Evolutionary conservation across 2,113 vertebrate genomes (phyloP).

Genomic region (Alligator mississippiensis): DNA sequence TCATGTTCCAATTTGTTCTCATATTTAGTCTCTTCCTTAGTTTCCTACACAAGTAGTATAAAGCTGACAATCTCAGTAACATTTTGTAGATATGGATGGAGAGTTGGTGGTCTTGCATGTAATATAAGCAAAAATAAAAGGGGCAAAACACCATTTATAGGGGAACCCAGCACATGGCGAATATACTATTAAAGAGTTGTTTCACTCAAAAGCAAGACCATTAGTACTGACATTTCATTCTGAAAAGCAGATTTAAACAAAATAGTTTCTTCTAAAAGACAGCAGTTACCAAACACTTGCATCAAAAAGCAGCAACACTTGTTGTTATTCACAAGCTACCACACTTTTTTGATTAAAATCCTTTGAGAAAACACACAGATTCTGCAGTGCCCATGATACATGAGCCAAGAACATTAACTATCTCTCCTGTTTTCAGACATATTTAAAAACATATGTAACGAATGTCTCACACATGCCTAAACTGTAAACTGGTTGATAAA

Average conservation of each 20-base stretch:
- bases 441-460: too few species aligned
- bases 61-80: slow-evolving; percentile 19
- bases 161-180: neutral
- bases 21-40: slow-evolving; percentile 32
- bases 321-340: neutral
- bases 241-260: slow-evolving; percentile 23
- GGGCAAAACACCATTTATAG: neutral
- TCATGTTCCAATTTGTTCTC: slow-evolving; percentile 60
- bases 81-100: neutral
- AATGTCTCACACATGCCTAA: too few species aligned
- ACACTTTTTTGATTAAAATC: neutral
- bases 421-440: neutral
- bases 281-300: slow-evolving; percentile 1
- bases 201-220: slow-evolving; percentile 28
- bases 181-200: slow-evolving; percentile 18
- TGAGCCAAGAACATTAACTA: neutral
- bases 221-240: slow-evolving; percentile 2
- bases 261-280: slow-evolving; percentile 27
- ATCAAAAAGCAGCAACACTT: neutral
- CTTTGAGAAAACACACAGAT: neutral
- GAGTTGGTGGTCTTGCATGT: neutral
- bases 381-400: neutral
- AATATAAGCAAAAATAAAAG: neutral
- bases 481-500: too few species aligned
- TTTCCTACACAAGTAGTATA: neutral